Evolutionary conservation across 2,797 vertebrate genomes (phyloP).

Genomic region (Chanos chanos): DNA sequence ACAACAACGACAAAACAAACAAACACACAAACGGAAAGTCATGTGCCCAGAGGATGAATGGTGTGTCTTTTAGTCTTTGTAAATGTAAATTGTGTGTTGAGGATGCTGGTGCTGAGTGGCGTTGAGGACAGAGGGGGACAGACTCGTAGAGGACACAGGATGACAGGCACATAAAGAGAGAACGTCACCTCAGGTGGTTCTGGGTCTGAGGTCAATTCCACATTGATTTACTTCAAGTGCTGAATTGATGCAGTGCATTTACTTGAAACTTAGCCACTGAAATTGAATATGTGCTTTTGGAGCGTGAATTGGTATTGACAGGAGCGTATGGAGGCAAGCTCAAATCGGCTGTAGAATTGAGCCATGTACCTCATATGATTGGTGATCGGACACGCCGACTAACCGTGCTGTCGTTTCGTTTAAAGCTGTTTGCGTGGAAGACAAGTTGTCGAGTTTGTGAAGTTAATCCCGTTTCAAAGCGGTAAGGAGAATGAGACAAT

Average conservation of each 20-base stretch:
- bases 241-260: conserved; percentile 72
- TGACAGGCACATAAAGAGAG: conserved; percentile 62
- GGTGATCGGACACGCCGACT: conserved; percentile 16
- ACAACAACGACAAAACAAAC: too few species aligned
- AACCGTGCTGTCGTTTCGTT: conserved; percentile 14
- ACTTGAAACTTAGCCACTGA: conserved; percentile 65
- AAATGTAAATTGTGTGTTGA: conserved; percentile 6
- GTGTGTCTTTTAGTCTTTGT: too few species aligned
- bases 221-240: conserved; percentile 70
- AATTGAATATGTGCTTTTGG: conserved; percentile 63
- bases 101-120: conserved; percentile 20
- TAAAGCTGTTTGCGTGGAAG: not conserved
- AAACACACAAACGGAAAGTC: too few species aligned
- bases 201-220: conserved; percentile 62
- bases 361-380: conserved; percentile 23
- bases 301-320: conserved; percentile 65
- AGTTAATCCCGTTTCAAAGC: conserved; percentile 16
- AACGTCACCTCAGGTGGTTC: conserved; percentile 58
- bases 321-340: conserved; percentile 55
- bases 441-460: not conserved
- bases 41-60: too few species aligned
- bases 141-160: conserved; percentile 49
- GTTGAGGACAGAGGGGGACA: too few species aligned
- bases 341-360: conserved; percentile 70
- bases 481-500: conserved; percentile 5